Evolutionary conservation across 2,797 vertebrate genomes (phyloP).

Genomic region (Ficedula albicollis): DNA sequence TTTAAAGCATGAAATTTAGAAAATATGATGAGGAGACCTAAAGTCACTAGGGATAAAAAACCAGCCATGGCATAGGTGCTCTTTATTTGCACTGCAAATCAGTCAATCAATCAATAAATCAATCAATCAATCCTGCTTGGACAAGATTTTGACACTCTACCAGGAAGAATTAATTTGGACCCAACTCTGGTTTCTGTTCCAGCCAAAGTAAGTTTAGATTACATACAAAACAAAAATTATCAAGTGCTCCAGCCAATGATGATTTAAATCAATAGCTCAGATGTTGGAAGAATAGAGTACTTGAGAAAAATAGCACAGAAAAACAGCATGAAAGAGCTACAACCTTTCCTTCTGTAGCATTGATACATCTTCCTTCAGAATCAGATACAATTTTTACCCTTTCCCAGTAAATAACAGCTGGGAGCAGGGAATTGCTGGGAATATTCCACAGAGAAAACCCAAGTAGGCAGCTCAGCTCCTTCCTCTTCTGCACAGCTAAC

Average conservation of each 20-base stretch:
- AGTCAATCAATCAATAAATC: neutral
- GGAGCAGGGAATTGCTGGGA: neutral
- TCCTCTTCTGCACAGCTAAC: neutral
- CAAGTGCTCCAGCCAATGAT: neutral
- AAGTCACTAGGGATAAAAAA: neutral
- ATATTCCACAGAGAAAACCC: neutral
- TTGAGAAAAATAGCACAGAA: neutral
- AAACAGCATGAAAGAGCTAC: neutral
- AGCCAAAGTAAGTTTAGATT: neutral
- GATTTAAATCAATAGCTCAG: neutral
- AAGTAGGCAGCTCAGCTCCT: neutral
- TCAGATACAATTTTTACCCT: neutral
- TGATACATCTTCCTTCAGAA: neutral
- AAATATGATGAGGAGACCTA: neutral
- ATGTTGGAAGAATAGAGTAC: neutral
- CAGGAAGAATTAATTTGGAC: neutral
- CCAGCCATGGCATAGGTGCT: neutral
- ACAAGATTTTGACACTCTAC: neutral
- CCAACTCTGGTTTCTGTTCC: neutral
- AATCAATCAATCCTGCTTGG: neutral
- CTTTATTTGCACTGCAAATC: neutral
- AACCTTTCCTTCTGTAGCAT: neutral
- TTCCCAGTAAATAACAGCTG: neutral
- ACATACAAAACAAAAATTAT: neutral
- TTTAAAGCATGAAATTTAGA: neutral